These are phyloP conservation scores for Xerus inauris DNA, from an alignment of 2,113 vertebrate genomes.

Conservation along the genomic window DNA sequence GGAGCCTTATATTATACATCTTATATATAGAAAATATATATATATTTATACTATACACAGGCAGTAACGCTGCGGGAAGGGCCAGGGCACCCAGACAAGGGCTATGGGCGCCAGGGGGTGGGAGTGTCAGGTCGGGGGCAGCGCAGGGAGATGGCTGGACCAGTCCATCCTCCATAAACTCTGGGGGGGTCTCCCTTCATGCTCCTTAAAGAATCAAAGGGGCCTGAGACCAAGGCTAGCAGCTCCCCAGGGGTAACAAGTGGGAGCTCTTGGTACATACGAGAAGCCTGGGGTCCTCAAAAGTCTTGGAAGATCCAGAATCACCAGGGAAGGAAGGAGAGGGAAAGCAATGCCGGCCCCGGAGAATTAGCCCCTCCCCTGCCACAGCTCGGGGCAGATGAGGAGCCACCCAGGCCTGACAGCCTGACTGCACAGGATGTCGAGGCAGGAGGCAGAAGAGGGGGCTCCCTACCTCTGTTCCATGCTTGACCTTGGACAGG, in stretches of 20 bases:
- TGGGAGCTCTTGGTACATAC: conserved; percentile 17
- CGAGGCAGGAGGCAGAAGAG: neutral
- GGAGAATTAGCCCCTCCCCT: neutral
- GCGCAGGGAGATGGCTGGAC: neutral
- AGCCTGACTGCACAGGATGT: neutral
- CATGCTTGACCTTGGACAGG: neutral
- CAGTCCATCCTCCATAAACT: conserved; percentile 4
- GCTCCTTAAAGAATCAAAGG: conserved; percentile 48
- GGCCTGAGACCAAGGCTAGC: conserved; percentile 30
- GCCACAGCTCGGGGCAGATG: neutral
- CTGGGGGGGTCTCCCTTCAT: neutral
- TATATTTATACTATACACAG: conserved; percentile 90
- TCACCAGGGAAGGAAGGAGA: neutral
- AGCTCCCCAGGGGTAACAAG: neutral
- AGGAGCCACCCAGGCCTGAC: neutral
- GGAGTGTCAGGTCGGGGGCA: neutral
- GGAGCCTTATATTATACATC: conserved; percentile 90
- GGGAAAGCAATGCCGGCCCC: neutral
- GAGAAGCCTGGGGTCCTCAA: neutral
- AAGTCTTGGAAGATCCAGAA: conserved; percentile 9
- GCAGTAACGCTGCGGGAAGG: conserved; percentile 82
- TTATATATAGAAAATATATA: conserved; percentile 89
- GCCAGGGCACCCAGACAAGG: conserved; percentile 72
- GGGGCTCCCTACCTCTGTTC: neutral
- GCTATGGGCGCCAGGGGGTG: neutral